Evolutionary conservation across 2,113 vertebrate species (phyloP).

Genomic region (Eleginops maclovinus): DNA sequence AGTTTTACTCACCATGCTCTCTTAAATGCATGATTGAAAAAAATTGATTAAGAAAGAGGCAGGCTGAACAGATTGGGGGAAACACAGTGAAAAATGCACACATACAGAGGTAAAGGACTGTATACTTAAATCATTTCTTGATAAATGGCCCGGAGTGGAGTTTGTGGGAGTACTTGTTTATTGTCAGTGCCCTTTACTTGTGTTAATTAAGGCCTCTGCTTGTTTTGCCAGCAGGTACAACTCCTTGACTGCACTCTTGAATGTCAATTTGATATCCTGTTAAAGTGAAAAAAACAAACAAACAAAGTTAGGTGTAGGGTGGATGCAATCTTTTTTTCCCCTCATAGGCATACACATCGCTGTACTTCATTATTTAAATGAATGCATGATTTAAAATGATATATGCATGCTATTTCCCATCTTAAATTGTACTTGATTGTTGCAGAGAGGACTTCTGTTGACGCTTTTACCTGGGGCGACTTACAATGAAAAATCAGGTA

Average conservation of each 20-base stretch:
- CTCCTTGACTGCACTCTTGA: neutral
- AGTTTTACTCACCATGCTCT: neutral
- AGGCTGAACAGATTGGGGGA: neutral
- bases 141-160: constrained; percentile 28
- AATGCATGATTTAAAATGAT: neutral
- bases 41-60: neutral
- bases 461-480: neutral
- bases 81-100: neutral
- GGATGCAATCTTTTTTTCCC: neutral
- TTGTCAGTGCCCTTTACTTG: constrained; percentile 18
- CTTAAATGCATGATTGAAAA: neutral
- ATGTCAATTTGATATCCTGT: neutral
- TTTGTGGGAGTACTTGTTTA: constrained; percentile 30
- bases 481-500: neutral
- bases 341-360: constrained; percentile 6
- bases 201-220: constrained; percentile 36
- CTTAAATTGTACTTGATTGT: neutral
- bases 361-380: neutral
- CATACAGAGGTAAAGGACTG: constrained; percentile 3
- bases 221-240: constrained; percentile 6
- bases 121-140: constrained; percentile 1
- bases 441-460: neutral
- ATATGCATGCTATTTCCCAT: neutral
- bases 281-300: constrained; percentile 3
- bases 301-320: neutral